Conservation (phyloP, 2,113 vertebrate species). For the Micronisus gabar region DNA sequence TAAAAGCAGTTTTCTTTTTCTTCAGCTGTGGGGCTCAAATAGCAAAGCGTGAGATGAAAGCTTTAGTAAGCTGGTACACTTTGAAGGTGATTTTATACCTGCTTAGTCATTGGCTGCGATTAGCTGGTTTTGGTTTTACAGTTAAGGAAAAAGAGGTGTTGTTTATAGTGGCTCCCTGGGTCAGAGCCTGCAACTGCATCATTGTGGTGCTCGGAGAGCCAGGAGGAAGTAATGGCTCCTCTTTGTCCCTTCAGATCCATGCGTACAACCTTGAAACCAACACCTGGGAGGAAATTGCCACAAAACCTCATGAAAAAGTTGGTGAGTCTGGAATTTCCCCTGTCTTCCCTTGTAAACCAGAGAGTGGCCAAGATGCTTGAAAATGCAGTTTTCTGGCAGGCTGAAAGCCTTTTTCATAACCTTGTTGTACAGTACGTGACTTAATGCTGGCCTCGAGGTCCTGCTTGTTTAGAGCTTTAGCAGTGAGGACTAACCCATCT, state of each 20-base stretch:
- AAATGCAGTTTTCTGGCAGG: background rate
- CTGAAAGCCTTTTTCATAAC: background rate
- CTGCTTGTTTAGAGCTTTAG: background rate
- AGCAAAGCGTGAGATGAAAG: background rate
- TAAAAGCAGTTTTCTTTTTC: background rate
- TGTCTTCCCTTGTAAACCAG: background rate
- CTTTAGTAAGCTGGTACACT: background rate
- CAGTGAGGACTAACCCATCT: background rate
- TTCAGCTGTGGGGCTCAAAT: background rate
- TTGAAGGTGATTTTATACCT: background rate
- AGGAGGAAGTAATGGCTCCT: background rate
- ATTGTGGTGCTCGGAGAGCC: background rate
- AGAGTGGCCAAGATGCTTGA: fast-evolving
- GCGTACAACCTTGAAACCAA: slow-evolving; percentile 98
- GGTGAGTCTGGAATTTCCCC: slow-evolving; percentile 66
- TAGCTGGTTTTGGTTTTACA: background rate
- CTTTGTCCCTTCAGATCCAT: slow-evolving; percentile 80
- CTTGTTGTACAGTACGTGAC: fast-evolving
- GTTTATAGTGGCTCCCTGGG: background rate
- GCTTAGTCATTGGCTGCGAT: background rate
- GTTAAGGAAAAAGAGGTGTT: background rate
- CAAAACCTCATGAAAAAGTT: slow-evolving; percentile 94
- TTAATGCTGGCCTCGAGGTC: fast-evolving
- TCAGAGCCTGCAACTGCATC: background rate
- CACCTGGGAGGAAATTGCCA: slow-evolving; percentile 95